Base-by-base conservation (phyloP, 1,140 invertebrate genomes). In the Zaprionus vittiger region DNA sequence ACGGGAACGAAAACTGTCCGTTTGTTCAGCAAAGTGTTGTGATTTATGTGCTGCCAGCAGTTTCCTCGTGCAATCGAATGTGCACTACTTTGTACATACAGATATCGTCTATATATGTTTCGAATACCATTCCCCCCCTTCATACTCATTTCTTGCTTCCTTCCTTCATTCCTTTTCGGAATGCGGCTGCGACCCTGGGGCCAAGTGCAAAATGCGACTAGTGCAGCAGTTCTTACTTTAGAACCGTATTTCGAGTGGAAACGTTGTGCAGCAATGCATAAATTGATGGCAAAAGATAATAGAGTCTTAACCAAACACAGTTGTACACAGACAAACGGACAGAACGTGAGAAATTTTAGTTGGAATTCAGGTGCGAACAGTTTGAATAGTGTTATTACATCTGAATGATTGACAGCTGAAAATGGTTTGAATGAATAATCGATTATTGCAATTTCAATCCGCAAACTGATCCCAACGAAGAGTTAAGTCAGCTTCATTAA, bases 21-120 rank as follows among this genome's bases (percentile, higher is more conserved):
- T 71, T 76, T 66, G 73, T 47, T 70, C 59, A 81, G 77, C 57
- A 69, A 83, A 83, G 81, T 83, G 81, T 70, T 83, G 64, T 83
- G 81, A 83, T 83, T 83, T 83, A 83, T 83, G 77, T 77, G 70
- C 69, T 56, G 60, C 44, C 52, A 49, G 52, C 54, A 56, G 52
- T 38, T 20, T 61, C 26, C 28, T 47, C 15, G 22, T 75, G 62
- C 74, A 72, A 77, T 66, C 63, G 62, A 77, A 77, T 71, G 61
- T 44, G 26, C 44, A 57, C 59, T 65, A 38, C 55, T 61, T 62
- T 56, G 37, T 20, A 69, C n/a, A 56, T 20, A 61, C 15, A 57
- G 17, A 66, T 57, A 37, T 5, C 14, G n/a, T 38, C 26, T 28
- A 34, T 34, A 54, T 24, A 26, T 56, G 41, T n/a, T 26, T n/a